Conservation (phyloP, 2,888 invertebrate species). For the Odontothrips loti region DNA sequence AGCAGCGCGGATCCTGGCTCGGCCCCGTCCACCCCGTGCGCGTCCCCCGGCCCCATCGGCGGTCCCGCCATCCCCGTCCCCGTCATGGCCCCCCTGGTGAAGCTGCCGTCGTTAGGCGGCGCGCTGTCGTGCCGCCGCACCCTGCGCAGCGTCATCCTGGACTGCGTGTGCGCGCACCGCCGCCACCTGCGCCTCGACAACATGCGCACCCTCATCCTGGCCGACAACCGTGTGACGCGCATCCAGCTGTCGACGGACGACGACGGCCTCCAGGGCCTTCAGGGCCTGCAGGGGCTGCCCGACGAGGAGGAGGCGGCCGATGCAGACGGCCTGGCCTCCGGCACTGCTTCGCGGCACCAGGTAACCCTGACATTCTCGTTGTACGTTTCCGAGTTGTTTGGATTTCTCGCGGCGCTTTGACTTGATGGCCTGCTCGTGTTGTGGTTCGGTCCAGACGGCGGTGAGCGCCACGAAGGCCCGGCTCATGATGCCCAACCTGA, state of each 20-base stretch:
- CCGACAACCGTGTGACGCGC: slow-evolving; percentile 77
- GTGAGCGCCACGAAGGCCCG: slow-evolving; percentile 57
- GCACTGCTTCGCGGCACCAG: slow-evolving; percentile 39
- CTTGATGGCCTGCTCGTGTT: slow-evolving; percentile 38
- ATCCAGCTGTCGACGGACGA: slow-evolving; percentile 79
- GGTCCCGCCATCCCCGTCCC: slow-evolving; percentile 36
- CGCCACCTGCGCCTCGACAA: slow-evolving; percentile 77
- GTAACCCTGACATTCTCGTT: not conserved
- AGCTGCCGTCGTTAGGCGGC: slow-evolving; percentile 3
- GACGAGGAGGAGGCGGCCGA: slow-evolving; percentile 52
- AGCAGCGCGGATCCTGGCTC: not conserved
- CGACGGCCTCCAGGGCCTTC: slow-evolving; percentile 66
- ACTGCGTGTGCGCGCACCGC: slow-evolving; percentile 80
- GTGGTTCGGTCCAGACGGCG: too few relatives aligned
- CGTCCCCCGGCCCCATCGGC: slow-evolving; percentile 38
- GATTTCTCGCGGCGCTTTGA: too few relatives aligned
- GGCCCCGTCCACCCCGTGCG: too few relatives aligned
- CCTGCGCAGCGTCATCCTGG: slow-evolving; percentile 68
- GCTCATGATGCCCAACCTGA: slow-evolving; percentile 86
- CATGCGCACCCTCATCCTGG: slow-evolving; percentile 74
- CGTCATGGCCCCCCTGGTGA: not conserved
- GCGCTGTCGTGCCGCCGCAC: slow-evolving; percentile 37
- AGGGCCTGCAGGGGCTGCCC: slow-evolving; percentile 44
- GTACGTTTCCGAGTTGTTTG: too few relatives aligned
- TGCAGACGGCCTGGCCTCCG: slow-evolving; percentile 39